phyloP scores from a whole-genome alignment of 2,888 invertebrate genomes.

The Amphimallon solstitiale region DNA sequence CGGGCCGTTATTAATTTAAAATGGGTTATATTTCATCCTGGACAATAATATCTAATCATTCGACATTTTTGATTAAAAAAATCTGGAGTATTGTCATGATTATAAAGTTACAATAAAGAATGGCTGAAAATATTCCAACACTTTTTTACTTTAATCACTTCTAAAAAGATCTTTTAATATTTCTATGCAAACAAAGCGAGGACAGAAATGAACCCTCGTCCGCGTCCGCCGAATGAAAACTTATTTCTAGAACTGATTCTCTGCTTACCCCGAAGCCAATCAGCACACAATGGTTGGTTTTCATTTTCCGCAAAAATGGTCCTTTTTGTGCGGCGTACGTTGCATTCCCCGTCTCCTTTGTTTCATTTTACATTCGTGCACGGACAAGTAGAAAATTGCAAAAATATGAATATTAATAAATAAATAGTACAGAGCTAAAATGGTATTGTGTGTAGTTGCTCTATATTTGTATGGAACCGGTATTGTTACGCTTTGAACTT shows the following conservation, averaged over 20 bases:
- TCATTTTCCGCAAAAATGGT: conserved; percentile 45
- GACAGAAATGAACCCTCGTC: not conserved
- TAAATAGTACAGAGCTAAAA: conserved; percentile 22
- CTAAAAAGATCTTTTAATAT: conserved; percentile 34
- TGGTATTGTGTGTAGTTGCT: not conserved
- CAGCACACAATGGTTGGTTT: conserved; percentile 42
- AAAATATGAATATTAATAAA: conserved; percentile 33
- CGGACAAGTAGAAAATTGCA: conserved; percentile 35
- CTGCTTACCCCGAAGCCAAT: conserved; percentile 45
- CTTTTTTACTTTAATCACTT: conserved; percentile 34
- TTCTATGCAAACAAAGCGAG: conserved; percentile 35
- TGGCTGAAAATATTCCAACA: conserved; percentile 6
- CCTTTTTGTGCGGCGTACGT: conserved; percentile 32
- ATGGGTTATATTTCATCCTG: too few relatives aligned
- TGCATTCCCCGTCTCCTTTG: conserved; percentile 33
- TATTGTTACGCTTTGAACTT: conserved; percentile 25
- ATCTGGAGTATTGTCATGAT: not conserved
- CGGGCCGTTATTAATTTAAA: too few relatives aligned
- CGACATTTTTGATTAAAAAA: not conserved
- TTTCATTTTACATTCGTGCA: conserved; percentile 36
- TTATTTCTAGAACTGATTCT: conserved; percentile 46
- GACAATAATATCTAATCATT: too few relatives aligned
- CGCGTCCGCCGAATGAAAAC: conserved; percentile 33
- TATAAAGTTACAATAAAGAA: conserved; percentile 6
- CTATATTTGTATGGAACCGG: not conserved